Conservation (phyloP, 53 echinoderm and acorn worm genomes). For the Patiria pectinifera region DNA sequence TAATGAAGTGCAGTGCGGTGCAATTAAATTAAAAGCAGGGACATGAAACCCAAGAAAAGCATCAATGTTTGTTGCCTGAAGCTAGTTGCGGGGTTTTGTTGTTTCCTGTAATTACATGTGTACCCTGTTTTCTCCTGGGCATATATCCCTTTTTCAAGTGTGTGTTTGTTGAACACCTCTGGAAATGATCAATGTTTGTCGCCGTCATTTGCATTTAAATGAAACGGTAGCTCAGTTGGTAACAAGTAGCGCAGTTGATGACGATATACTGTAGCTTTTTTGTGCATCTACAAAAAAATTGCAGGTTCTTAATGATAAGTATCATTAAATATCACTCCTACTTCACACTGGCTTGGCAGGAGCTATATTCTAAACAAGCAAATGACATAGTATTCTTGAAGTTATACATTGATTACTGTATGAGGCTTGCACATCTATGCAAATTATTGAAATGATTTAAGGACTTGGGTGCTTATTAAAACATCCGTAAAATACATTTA, state of each 20-base stretch:
- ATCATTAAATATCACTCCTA: too few relatives aligned
- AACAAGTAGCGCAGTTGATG: not conserved
- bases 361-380: constrained; percentile 16
- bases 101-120: not conserved
- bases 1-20: not conserved
- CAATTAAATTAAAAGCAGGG: not conserved
- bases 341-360: not conserved
- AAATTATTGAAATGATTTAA: too few relatives aligned
- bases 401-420: constrained; percentile 1
- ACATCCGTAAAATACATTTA: too few relatives aligned
- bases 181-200: constrained; percentile 40
- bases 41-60: not conserved
- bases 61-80: constrained; percentile 1
- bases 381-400: constrained; percentile 1
- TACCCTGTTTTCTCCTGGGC: too few relatives aligned
- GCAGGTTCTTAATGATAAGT: too few relatives aligned
- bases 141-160: not conserved
- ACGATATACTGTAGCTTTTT: too few relatives aligned
- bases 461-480: too few relatives aligned
- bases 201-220: constrained; percentile 51
- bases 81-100: not conserved
- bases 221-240: not conserved
- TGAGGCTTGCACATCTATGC: not conserved
- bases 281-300: too few relatives aligned
- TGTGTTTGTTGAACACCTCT: not conserved